A percentile compares a stretch with the other conserved stretches of the same genome.
Evolutionary conservation across 2,797 vertebrate species (phyloP).

Genomic region (Sphenopsis melanotis): DNA sequence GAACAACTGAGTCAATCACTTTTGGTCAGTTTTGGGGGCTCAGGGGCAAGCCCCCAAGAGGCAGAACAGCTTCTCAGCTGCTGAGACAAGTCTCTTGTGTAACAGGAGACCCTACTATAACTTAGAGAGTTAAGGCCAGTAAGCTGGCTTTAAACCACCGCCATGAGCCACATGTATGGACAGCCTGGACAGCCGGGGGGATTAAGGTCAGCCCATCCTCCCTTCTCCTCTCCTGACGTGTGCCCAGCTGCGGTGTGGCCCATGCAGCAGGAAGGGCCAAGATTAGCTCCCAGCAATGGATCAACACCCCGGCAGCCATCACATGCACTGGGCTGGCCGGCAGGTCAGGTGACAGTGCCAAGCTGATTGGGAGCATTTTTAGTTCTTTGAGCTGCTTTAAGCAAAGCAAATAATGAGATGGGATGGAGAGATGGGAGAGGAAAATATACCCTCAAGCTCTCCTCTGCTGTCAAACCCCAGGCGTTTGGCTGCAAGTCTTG

Average conservation of each 20-base stretch:
- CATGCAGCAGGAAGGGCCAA: not conserved
- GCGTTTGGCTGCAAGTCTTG: not conserved
- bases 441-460: constrained; percentile 17
- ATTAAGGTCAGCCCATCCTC: constrained; percentile 67
- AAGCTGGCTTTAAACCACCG: constrained; percentile 44
- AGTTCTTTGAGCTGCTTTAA: constrained; percentile 47
- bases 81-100: not conserved
- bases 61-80: not conserved
- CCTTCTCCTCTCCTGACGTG: not conserved
- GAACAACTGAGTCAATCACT: not conserved
- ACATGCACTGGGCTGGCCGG: accelerated
- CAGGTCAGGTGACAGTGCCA: not conserved
- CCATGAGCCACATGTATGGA: not conserved
- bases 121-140: not conserved
- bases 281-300: constrained; percentile 4
- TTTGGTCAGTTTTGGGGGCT: not conserved
- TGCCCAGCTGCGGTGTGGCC: not conserved
- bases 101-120: constrained; percentile 23
- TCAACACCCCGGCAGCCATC: not conserved
- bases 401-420: constrained; percentile 53
- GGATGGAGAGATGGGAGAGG: not conserved
- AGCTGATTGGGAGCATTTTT: constrained; percentile 36
- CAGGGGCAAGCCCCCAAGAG: not conserved
- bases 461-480: not conserved
- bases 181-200: not conserved